A percentile compares a stretch with the other conserved stretches of the same genome.
phyloP scores from a whole-genome alignment of 1,140 invertebrate genomes.

The Drosophila funebris region DNA sequence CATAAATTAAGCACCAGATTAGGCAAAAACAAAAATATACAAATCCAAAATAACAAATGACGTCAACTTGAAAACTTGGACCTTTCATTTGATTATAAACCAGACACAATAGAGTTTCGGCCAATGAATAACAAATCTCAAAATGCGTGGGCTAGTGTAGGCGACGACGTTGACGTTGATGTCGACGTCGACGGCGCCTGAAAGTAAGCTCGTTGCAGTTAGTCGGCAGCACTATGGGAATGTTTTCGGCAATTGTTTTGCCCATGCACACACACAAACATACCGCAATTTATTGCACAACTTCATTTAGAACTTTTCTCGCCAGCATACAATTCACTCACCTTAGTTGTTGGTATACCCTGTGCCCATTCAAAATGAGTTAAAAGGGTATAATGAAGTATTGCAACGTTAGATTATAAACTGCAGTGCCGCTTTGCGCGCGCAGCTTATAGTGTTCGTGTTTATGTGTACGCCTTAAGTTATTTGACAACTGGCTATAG shows the following conservation, averaged over 20 bases:
- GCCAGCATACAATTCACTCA: slow-evolving; percentile 28
- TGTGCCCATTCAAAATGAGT: background rate
- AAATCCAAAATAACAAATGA: slow-evolving; percentile 52
- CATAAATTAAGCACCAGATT: slow-evolving; percentile 53
- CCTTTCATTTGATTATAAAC: slow-evolving; percentile 41
- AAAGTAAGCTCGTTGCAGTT: background rate
- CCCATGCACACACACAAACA: background rate
- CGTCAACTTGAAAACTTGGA: slow-evolving; percentile 65
- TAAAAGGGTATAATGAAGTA: slow-evolving; percentile 6
- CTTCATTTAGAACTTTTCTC: slow-evolving; percentile 44
- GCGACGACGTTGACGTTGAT: background rate
- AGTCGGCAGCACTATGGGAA: slow-evolving; percentile 1
- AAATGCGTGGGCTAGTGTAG: slow-evolving; percentile 21
- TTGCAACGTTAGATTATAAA: background rate
- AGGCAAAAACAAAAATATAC: slow-evolving; percentile 38
- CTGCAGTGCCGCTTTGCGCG: background rate
- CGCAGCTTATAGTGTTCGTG: background rate
- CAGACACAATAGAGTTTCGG: slow-evolving; percentile 35
- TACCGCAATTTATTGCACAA: slow-evolving; percentile 41
- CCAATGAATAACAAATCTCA: slow-evolving; percentile 19
- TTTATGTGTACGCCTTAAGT: background rate
- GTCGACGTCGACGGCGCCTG: background rate
- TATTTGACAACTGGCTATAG: background rate
- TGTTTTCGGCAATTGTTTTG: slow-evolving; percentile 19
- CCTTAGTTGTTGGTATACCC: slow-evolving; percentile 43